Percentiles rank a stretch among this genome's conserved stretches.
phyloP scores from a whole-genome alignment of 2,797 vertebrate species.

The Pantherophis alleghaniensis region DNA sequence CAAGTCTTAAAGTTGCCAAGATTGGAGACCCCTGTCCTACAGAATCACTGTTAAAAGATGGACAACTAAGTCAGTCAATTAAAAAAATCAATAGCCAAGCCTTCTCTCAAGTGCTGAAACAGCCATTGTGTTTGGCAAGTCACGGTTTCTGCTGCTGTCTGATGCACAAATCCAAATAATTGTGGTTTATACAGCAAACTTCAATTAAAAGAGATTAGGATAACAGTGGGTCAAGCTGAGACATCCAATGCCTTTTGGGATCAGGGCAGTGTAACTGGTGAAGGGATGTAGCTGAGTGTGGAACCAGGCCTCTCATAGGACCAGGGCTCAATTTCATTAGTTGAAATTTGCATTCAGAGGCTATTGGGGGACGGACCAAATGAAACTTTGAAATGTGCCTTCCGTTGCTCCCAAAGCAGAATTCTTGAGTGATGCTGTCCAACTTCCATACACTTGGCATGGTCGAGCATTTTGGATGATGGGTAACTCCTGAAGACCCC shows the following conservation, averaged over 20 bases:
- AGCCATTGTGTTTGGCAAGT: neutral
- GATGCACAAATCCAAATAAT: neutral
- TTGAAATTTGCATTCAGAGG: neutral
- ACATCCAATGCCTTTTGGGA: neutral
- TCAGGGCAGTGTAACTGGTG: neutral
- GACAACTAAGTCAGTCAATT: neutral
- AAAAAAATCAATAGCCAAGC: neutral
- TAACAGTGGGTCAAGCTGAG: neutral
- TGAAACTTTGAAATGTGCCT: neutral
- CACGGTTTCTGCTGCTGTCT: neutral
- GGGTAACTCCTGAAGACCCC: neutral
- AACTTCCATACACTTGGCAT: neutral
- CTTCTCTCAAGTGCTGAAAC: neutral
- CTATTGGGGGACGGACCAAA: neutral
- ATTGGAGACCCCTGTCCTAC: no score
- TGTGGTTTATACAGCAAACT: neutral
- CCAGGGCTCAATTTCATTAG: neutral
- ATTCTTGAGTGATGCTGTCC: neutral
- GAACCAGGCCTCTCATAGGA: neutral
- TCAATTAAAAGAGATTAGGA: neutral
- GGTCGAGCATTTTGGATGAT: neutral
- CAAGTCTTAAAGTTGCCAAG: no score
- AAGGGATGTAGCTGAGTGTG: neutral
- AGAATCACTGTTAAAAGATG: neutral
- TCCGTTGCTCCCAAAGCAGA: neutral